A percentile compares a stretch with the other conserved stretches of the same genome.
These are phyloP conservation scores for Cydia splendana DNA, from an alignment of 1,140 invertebrate genomes.

Conservation along the genomic window DNA sequence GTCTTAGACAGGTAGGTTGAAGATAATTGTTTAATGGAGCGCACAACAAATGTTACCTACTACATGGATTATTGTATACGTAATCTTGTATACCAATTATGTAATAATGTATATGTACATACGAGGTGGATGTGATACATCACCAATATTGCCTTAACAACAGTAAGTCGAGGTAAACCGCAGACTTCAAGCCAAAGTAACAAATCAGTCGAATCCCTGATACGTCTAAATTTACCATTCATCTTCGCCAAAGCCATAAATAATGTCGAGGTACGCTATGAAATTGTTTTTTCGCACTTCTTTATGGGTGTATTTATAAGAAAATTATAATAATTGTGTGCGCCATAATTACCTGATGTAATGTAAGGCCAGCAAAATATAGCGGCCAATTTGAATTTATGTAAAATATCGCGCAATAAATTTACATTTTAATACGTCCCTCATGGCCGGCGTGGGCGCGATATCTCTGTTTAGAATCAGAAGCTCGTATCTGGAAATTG, in stretches of 20 bases:
- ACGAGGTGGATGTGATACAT: not conserved
- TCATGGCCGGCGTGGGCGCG: conserved; percentile 50
- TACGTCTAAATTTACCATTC: conserved; percentile 30
- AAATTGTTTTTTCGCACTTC: conserved; percentile 77
- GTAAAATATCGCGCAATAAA: conserved; percentile 77
- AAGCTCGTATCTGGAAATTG: conserved; percentile 52
- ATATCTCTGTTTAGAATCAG: conserved; percentile 67
- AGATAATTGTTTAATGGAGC: conserved; percentile 27
- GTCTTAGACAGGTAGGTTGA: conserved; percentile 21
- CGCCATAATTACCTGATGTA: conserved; percentile 73
- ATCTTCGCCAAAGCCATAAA: conserved; percentile 55
- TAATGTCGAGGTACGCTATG: conserved; percentile 62
- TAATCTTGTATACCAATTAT: not conserved
- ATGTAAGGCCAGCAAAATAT: conserved; percentile 66
- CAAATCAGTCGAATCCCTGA: not conserved
- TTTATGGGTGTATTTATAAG: conserved; percentile 72
- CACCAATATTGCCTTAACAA: not conserved
- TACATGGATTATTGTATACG: not conserved
- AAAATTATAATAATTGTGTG: conserved; percentile 79
- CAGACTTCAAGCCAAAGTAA: not conserved
- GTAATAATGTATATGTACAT: not conserved
- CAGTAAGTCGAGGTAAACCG: not conserved
- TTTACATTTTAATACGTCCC: conserved; percentile 75
- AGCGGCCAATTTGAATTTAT: conserved; percentile 74
- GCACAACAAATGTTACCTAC: not conserved